phyloP scores from a whole-genome alignment of 1,140 invertebrate genomes.

The Fopius arisanus region DNA sequence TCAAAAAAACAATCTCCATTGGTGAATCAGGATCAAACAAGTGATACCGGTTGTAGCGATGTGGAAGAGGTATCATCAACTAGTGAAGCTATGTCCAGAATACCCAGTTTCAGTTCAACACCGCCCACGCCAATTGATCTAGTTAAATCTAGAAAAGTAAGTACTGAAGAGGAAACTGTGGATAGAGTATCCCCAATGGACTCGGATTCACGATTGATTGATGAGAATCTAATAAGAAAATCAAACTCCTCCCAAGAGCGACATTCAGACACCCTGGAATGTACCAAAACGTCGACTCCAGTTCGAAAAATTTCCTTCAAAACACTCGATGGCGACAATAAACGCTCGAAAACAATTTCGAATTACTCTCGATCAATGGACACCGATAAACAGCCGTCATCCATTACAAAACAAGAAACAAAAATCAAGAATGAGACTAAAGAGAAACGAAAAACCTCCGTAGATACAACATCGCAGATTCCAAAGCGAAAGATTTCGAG shows the following conservation, averaged over 20 bases:
- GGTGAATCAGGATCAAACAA: background rate
- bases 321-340: conserved; percentile 20
- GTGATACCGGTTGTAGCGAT: conserved; percentile 52
- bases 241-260: background rate
- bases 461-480: conserved; percentile 30
- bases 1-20: conserved; percentile 8
- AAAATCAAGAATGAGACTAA: conserved; percentile 12
- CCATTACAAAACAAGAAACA: conserved; percentile 5
- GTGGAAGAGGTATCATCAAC: conserved; percentile 59
- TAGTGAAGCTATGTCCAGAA: conserved; percentile 52
- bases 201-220: conserved; percentile 13
- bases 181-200: conserved; percentile 31
- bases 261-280: conserved; percentile 2
- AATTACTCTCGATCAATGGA: conserved; percentile 26
- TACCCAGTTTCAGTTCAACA: conserved; percentile 52
- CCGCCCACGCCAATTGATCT: conserved; percentile 55
- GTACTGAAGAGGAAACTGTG: conserved; percentile 56
- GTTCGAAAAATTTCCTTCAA: conserved; percentile 26
- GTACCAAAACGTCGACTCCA: background rate
- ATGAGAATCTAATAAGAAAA: conserved; percentile 17
- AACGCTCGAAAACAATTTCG: background rate
- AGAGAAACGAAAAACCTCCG: conserved; percentile 27
- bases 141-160: conserved; percentile 55
- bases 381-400: conserved; percentile 17
- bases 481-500: conserved; percentile 29